Conservation (phyloP, 2,797 vertebrate genomes). For the Craterocephalus amniculus region DNA sequence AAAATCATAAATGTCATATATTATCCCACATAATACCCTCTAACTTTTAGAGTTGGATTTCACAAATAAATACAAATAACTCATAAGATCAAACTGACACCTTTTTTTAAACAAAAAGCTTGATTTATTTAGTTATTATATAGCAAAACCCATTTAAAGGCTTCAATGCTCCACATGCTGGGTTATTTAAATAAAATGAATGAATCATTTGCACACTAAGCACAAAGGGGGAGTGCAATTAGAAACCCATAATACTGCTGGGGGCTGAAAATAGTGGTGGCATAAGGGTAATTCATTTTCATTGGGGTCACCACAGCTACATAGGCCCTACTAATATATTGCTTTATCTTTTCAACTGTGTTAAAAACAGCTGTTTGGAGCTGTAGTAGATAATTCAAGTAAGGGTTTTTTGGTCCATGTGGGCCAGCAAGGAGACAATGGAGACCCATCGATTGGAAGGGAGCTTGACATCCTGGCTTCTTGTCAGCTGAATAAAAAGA, state of each 20-base stretch:
- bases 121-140: neutral
- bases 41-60: too few relatives aligned
- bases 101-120: neutral
- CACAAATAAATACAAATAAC: neutral
- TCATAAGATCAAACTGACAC: neutral
- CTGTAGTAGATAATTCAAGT: conserved; percentile 88
- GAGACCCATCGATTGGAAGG: conserved; percentile 86
- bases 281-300: conserved; percentile 81
- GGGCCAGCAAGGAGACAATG: conserved; percentile 83
- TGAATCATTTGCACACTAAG: conserved; percentile 63
- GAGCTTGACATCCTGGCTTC: conserved; percentile 82
- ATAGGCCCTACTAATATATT: conserved; percentile 82
- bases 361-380: conserved; percentile 87
- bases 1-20: neutral
- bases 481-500: conserved; percentile 90
- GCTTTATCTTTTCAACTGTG: conserved; percentile 84
- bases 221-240: conserved; percentile 73
- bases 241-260: conserved; percentile 72
- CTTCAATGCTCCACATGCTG: conserved; percentile 48
- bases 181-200: conserved; percentile 65
- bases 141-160: conserved; percentile 23
- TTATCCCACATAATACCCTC: neutral
- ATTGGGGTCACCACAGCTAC: conserved; percentile 79
- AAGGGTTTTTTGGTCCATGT: conserved; percentile 75
- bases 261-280: conserved; percentile 76